Evolutionary conservation across 2,113 vertebrate genomes (phyloP).

Genomic region (Pholis gunnellus): DNA sequence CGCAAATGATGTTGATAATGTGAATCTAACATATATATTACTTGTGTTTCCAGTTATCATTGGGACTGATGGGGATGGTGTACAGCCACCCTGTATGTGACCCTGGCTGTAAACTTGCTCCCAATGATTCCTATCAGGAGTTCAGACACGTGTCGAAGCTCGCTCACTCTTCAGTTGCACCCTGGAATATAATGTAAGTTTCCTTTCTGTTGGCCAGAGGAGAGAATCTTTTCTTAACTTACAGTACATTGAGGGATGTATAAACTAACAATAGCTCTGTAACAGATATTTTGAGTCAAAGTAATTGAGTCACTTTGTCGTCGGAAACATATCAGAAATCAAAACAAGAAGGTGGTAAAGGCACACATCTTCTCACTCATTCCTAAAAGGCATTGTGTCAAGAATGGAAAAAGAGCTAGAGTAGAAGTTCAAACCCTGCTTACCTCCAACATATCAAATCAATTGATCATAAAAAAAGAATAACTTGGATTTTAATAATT

Average conservation of each 20-base stretch:
- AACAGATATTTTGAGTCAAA: neutral
- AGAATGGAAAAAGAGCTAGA: neutral
- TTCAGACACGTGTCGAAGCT: neutral
- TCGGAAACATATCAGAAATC: neutral
- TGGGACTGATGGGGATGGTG: neutral
- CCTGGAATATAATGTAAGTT: slow-evolving; percentile 4
- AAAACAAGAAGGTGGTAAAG: neutral
- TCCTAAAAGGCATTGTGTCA: neutral
- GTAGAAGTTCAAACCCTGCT: neutral
- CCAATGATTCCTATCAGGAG: accelerated
- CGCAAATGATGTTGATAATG: neutral
- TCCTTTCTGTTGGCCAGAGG: neutral
- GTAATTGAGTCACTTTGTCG: neutral
- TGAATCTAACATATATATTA: neutral
- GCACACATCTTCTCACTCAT: neutral
- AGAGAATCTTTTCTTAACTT: neutral
- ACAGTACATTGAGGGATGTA: no score
- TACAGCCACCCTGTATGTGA: accelerated
- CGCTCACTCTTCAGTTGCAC: neutral
- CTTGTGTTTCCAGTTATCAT: slow-evolving; percentile 11
- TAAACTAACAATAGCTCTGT: neutral
- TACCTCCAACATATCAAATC: neutral
- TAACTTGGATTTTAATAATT: neutral
- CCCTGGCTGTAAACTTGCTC: accelerated
- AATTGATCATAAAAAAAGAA: neutral